These are phyloP conservation scores for Ecliptopera silaceata DNA, from an alignment of 2,888 invertebrate genomes.

Conservation along the genomic window DNA sequence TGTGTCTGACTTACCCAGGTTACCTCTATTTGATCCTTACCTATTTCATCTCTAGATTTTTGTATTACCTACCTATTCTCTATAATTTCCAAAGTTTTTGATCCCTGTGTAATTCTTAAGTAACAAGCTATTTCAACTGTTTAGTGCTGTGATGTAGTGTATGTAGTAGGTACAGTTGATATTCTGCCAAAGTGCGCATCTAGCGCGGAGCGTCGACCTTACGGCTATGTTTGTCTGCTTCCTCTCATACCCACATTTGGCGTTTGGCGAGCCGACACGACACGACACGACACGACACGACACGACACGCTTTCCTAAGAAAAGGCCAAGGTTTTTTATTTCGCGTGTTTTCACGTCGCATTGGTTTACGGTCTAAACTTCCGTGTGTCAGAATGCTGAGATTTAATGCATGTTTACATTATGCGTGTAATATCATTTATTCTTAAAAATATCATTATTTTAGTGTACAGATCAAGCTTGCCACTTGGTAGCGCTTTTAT, in stretches of 20 bases:
- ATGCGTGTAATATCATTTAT: background rate
- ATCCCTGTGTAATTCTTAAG: background rate
- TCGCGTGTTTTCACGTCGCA: slow-evolving; percentile 13
- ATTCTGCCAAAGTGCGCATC: slow-evolving; percentile 36
- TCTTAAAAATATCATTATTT: too few species aligned
- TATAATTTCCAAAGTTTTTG: background rate
- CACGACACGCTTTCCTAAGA: slow-evolving; percentile 30
- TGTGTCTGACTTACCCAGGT: background rate
- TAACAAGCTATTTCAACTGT: background rate
- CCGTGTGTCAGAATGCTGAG: slow-evolving; percentile 24
- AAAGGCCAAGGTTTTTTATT: slow-evolving; percentile 38
- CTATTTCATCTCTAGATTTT: too few species aligned
- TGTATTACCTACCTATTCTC: too few species aligned
- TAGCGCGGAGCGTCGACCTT: slow-evolving; percentile 37
- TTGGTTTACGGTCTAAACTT: slow-evolving; percentile 17
- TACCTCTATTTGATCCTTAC: too few species aligned
- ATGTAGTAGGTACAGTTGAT: slow-evolving; percentile 19
- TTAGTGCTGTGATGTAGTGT: slow-evolving; percentile 3
- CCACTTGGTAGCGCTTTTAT: too few species aligned
- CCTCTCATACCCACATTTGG: slow-evolving; percentile 44
- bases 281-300: too few species aligned
- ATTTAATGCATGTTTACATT: slow-evolving; percentile 14
- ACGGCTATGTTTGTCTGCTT: slow-evolving; percentile 32
- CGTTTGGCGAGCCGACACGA: slow-evolving; percentile 38
- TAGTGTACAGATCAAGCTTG: too few species aligned